These are phyloP conservation scores for Styela plicata DNA, from an alignment of 23 tunicate genomes.

Conservation along the genomic window DNA sequence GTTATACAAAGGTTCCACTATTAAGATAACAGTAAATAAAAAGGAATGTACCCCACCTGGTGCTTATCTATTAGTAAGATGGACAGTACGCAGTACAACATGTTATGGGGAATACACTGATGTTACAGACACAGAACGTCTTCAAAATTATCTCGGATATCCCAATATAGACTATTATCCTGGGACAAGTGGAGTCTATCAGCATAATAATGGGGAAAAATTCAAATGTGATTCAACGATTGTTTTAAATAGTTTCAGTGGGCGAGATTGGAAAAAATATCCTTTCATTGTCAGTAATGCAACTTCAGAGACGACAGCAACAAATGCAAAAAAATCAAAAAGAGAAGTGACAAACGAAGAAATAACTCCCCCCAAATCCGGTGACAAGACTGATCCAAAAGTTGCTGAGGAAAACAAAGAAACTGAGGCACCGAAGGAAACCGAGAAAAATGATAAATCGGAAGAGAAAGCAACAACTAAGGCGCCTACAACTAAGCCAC, in stretches of 20 bases:
- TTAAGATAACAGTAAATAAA: background rate
- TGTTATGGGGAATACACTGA: conserved; percentile 15
- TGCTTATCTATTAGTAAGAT: background rate
- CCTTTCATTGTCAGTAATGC: background rate
- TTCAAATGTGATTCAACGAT: background rate
- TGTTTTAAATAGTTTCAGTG: background rate
- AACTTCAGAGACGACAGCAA: background rate
- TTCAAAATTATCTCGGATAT: background rate
- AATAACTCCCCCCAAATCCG: background rate
- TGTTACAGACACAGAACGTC: background rate
- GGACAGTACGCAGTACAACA: background rate
- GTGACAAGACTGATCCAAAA: background rate
- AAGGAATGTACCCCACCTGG: background rate
- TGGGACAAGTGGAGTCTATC: conserved; percentile 11
- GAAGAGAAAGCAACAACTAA: background rate
- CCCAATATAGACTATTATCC: background rate
- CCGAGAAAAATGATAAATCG: background rate
- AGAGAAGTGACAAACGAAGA: background rate
- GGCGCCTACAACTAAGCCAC: background rate
- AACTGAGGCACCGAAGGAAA: background rate
- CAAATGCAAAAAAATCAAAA: background rate
- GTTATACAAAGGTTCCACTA: conserved; percentile 15
- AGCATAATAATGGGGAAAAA: background rate
- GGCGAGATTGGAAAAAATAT: background rate
- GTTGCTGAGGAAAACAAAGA: background rate